A percentile compares a stretch with the other conserved stretches of the same genome.
Evolutionary conservation across 2,797 vertebrate species (phyloP).

Genomic region (Gallirallus australis): DNA sequence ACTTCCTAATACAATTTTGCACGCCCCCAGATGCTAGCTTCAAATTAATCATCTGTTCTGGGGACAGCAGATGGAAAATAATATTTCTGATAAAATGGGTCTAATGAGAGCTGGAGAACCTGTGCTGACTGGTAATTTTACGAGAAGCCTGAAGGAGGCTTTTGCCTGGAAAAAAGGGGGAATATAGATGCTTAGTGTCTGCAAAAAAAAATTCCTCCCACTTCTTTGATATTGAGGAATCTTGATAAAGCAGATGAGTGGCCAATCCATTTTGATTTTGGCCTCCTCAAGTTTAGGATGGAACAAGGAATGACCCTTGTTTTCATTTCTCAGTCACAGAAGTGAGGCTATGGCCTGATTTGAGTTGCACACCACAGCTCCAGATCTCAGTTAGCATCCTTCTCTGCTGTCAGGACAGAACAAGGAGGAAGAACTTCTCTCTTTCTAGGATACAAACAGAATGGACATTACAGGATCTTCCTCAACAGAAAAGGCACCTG

Average conservation of each 20-base stretch:
- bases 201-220: neutral
- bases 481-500: neutral
- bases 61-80: conserved; percentile 38
- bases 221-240: neutral
- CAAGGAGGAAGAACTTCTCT: neutral
- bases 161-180: neutral
- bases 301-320: neutral
- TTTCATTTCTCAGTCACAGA: neutral
- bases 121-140: conserved; percentile 8
- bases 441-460: neutral
- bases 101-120: conserved; percentile 19
- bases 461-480: neutral
- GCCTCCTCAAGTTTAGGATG: neutral
- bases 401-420: neutral
- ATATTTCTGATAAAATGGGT: conserved; percentile 13
- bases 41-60: conserved; percentile 48
- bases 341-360: neutral
- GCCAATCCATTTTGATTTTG: neutral
- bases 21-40: conserved; percentile 18
- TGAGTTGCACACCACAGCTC: neutral
- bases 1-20: conserved; percentile 24
- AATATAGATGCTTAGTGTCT: neutral
- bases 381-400: neutral
- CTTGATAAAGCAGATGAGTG: neutral
- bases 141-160: neutral